A percentile compares a stretch with the other conserved stretches of the same genome.
These are phyloP conservation scores for Astropecten irregularis DNA, from an alignment of 53 echinoderm and acorn worm species.

Conservation along the genomic window DNA sequence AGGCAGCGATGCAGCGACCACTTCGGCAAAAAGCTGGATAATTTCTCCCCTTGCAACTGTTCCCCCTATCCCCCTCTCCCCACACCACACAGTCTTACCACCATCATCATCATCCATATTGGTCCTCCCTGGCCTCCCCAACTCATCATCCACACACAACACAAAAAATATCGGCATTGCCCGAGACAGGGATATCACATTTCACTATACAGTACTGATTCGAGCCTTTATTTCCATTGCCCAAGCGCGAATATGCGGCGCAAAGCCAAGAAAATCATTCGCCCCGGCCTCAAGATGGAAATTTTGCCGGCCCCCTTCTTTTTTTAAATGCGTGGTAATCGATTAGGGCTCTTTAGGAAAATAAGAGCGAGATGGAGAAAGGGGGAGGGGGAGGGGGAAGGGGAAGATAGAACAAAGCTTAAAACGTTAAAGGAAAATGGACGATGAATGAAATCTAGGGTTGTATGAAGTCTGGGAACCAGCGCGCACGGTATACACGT, in stretches of 20 bases:
- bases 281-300: background rate
- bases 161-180: slow-evolving; percentile 20
- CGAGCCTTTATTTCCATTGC: background rate
- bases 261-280: slow-evolving; percentile 28
- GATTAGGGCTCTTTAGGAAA: slow-evolving; percentile 24
- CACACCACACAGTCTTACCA: too few relatives aligned
- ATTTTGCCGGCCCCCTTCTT: background rate
- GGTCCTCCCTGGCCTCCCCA: background rate
- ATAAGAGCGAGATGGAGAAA: background rate
- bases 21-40: too few relatives aligned
- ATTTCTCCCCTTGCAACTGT: too few relatives aligned
- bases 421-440: too few relatives aligned
- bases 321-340: slow-evolving; percentile 38
- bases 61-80: too few relatives aligned
- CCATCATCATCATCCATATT: too few relatives aligned
- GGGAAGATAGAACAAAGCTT: background rate
- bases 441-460: too few relatives aligned
- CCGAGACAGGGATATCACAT: slow-evolving; percentile 48
- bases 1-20: too few relatives aligned
- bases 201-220: slow-evolving; percentile 20
- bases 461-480: too few relatives aligned
- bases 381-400: background rate
- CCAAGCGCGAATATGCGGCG: slow-evolving; percentile 23
- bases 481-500: too few relatives aligned
- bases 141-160: background rate